A percentile compares a stretch with the other conserved stretches of the same genome.
Conservation (phyloP, 2,113 vertebrate species). For the Cyprinodon tularosa region DNA sequence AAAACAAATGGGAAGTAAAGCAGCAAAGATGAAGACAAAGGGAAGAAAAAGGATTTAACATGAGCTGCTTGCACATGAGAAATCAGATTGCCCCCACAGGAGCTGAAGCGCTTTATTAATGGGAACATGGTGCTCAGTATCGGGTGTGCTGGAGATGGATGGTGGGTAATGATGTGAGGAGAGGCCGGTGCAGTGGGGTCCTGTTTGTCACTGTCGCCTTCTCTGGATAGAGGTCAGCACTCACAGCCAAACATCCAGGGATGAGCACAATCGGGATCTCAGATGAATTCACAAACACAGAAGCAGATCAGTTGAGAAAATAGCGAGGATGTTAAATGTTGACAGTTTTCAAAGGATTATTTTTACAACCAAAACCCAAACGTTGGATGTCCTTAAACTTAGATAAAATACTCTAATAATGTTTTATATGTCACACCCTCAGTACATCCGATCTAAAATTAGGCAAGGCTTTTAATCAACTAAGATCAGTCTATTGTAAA, state of each 20-base stretch:
- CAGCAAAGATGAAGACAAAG: background rate
- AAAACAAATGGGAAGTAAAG: slow-evolving; percentile 3
- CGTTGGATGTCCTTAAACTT: background rate
- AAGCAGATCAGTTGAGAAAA: background rate
- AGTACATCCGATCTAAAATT: background rate
- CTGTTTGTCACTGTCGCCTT: slow-evolving; percentile 34
- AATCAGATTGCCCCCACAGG: slow-evolving; percentile 35
- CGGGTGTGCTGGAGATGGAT: slow-evolving; percentile 39
- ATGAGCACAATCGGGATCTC: slow-evolving; percentile 12
- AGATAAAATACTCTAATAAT: background rate
- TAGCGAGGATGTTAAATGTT: background rate
- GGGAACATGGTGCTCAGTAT: slow-evolving; percentile 20
- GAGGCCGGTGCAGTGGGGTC: slow-evolving; percentile 31
- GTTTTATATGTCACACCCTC: background rate
- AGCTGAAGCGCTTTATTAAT: slow-evolving; percentile 49
- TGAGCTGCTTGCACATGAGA: slow-evolving; percentile 28
- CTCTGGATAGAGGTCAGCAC: slow-evolving; percentile 11
- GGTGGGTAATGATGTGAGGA: slow-evolving; percentile 55
- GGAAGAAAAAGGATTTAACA: slow-evolving; percentile 8
- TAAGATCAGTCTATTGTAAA: no score
- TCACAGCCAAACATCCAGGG: slow-evolving; percentile 16
- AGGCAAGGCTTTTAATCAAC: background rate
- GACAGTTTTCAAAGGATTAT: background rate
- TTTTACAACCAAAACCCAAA: background rate
- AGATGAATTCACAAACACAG: slow-evolving; percentile 9